A percentile compares a stretch with the other conserved stretches of the same genome.
Conservation (phyloP, 2,888 invertebrate genomes). For the Acanthoscelides obtectus region DNA sequence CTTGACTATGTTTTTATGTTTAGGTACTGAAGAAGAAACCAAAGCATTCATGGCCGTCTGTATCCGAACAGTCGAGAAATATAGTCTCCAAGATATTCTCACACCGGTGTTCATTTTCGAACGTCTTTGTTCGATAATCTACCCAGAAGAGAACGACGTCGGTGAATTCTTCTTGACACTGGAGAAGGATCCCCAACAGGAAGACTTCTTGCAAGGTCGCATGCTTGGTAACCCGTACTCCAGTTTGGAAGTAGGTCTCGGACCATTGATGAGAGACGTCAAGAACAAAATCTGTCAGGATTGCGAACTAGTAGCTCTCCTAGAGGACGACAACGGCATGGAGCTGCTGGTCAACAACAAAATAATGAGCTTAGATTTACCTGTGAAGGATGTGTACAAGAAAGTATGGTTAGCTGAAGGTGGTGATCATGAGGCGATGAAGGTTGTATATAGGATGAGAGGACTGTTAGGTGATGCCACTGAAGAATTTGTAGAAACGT, state of each 20-base stretch:
- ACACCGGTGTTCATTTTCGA: slow-evolving; percentile 98
- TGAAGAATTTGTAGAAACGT: slow-evolving; percentile 95
- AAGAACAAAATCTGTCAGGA: slow-evolving; percentile 99
- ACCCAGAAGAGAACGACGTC: slow-evolving; percentile 95
- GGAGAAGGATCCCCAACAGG: slow-evolving; percentile 98
- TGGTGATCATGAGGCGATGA: slow-evolving; percentile 92
- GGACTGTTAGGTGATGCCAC: slow-evolving; percentile 97
- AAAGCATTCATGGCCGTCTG: slow-evolving; percentile 96
- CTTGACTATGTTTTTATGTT: slow-evolving; percentile 36
- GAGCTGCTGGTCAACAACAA: slow-evolving; percentile 96
- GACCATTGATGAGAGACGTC: slow-evolving; percentile 96
- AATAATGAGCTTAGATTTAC: slow-evolving; percentile 94
- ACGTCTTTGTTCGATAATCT: slow-evolving; percentile 92
- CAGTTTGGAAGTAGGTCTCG: slow-evolving; percentile 87
- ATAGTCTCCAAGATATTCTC: slow-evolving; percentile 84
- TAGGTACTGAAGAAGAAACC: slow-evolving; percentile 87
- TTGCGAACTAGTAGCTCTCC: slow-evolving; percentile 93
- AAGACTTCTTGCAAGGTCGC: slow-evolving; percentile 94
- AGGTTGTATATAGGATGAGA: slow-evolving; percentile 96
- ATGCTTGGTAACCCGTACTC: slow-evolving; percentile 99
- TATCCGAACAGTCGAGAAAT: slow-evolving; percentile 90
- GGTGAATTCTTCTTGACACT: slow-evolving; percentile 94
- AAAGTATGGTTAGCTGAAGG: slow-evolving; percentile 84
- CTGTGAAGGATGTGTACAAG: slow-evolving; percentile 87
- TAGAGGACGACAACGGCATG: slow-evolving; percentile 99